Percentiles rank a stretch among this genome's conserved stretches.
Evolutionary conservation across 2,888 invertebrate species (phyloP).

Genomic region (Pristionchus maxplancki): DNA sequence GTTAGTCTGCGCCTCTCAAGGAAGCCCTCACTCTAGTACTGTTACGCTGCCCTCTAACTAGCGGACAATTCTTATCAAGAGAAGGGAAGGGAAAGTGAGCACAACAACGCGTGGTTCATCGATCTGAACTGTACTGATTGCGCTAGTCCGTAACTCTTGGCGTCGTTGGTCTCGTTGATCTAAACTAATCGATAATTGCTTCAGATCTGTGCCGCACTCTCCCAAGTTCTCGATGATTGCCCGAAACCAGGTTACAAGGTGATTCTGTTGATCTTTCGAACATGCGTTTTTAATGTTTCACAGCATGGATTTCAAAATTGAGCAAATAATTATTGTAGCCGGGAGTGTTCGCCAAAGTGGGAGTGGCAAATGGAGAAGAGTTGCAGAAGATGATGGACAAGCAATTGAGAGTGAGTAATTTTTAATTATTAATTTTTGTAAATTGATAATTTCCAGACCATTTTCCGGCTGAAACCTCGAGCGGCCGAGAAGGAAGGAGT

Average conservation of each 20-base stretch:
- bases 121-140: not conserved
- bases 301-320: not conserved
- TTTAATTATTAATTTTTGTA: not conserved
- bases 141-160: not conserved
- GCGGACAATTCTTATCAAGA: not conserved
- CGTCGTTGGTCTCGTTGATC: not conserved
- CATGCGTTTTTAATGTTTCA: not conserved
- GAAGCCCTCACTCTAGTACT: not conserved
- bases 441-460: not conserved
- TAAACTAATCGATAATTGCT: not conserved
- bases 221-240: not conserved
- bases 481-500: not conserved
- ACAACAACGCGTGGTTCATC: not conserved
- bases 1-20: not conserved
- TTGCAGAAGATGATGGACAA: slow-evolving; percentile 4
- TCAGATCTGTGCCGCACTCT: slow-evolving; percentile 1
- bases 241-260: not conserved
- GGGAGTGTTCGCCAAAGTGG: not conserved
- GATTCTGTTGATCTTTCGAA: not conserved
- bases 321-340: not conserved
- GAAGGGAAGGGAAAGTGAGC: not conserved
- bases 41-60: slow-evolving; percentile 5
- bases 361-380: not conserved
- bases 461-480: not conserved
- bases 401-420: not conserved